Evolutionary conservation across 2,113 vertebrate species (phyloP), one percentile per base, ranked within the genome.

Genomic region (Triplophysa tibetana): DNA sequence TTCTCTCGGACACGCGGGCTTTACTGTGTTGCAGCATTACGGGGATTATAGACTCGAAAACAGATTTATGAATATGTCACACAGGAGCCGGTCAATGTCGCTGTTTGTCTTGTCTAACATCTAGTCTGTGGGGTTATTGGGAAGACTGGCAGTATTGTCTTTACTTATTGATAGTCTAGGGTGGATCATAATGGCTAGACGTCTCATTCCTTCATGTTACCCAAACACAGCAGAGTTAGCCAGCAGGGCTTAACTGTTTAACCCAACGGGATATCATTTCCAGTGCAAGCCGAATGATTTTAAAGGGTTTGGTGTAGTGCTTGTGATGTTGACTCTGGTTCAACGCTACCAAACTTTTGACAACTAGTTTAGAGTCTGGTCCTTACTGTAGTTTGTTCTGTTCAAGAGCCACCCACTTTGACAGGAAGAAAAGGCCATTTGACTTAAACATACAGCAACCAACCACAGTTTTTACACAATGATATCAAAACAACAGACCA

Each of bases 41-140:
- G 79, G 87, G 87, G 87, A 89, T 92, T 90, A 91, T 81, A 79
- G 80, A 79, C 85, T 69, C 86, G 48, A 73, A 70, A 62, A 41
- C 65, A 80, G 74, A 84, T 82, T 80, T 75, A 81, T 84, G 80
- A 65, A 87, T 91, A 85, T 86, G 61, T 58, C 67, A 63, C 78
- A 56, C 61, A 78, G 68, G 66, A 83, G 61, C 50, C 79, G n/a
- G 84, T 88, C 88, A 85, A 80, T 81, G 80, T 80, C 60, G 54
- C 58, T 80, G 77, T 80, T 84, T 83, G 63, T 78, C 84, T 79
- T 81, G 70, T 38, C 70, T 83, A 83, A 85, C 62, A 81, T 82
- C 77, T 77, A 80, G 68, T 86, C 78, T 75, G 13, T 64, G 38
- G 45, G 60, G 73, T 85, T 79, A 64, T 43, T 70, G 61, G 48